Evolutionary conservation across 2,888 invertebrate genomes (phyloP), one percentile per base, ranked within the genome.

Genomic region (Hyppa rectilinea): DNA sequence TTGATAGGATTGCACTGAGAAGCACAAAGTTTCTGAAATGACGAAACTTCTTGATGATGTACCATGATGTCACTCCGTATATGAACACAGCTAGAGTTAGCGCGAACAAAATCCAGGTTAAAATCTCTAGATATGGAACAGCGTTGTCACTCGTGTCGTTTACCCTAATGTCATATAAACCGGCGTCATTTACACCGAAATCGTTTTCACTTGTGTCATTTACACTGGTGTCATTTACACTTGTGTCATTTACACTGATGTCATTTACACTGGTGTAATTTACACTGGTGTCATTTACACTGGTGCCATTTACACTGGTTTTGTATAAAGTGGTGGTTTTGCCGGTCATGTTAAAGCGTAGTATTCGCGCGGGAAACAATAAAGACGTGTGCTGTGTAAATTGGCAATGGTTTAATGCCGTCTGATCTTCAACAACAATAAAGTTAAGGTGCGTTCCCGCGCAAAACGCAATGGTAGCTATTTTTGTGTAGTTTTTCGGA

Each of bases 21-120:
- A 69, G 26, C n/a, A 70, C 40, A 26, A 56, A 64, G 36, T 53
- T 68, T 52, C 65, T 65, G 26, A 53, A 53, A 36, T 53, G n/a
- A 2, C 36, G 31, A 34, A 26, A 65, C 14, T 55, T 55, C 10
- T 55, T 55, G 4, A 66, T 23, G 2, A 40, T 2, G 6, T 38
- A 66, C 67, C 55, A 69, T 14, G 55, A 69, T 34, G 23, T 34
- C n/a, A 67, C 47, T 31, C 47, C 17, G 12, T 67, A 49, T 26
- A 69, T 6, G 14, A 56, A 26, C 20, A 12, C 55, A 0, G 14
- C 2, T 4, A 61, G 7, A 12, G 14, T 14, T 36, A 61, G 2
- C 5, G 26, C 26, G 9, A 55, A 2, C 4, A 71, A 20, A n/a
- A 60, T 38, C 23, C 45, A 68, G 14, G 9, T 2, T 2, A 52